These are phyloP conservation scores for Pseudotriccus pelzelni DNA, from an alignment of 2,797 vertebrate species.

Conservation along the genomic window DNA sequence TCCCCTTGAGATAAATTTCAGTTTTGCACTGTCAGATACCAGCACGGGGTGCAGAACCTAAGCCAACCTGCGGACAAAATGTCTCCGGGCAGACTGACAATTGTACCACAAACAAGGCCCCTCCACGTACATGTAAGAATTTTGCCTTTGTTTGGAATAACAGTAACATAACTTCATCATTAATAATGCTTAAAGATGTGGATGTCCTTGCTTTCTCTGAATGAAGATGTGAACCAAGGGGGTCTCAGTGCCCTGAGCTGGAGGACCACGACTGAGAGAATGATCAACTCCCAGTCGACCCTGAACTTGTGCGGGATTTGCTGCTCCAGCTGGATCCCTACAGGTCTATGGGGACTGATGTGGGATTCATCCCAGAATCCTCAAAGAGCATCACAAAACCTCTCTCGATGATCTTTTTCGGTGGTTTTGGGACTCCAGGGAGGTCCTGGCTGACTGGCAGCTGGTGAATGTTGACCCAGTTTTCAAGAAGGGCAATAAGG, in stretches of 20 bases:
- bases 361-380: not conserved
- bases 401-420: not conserved
- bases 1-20: not conserved
- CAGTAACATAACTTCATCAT: not conserved
- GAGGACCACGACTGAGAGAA: not conserved
- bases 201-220: conserved; percentile 12
- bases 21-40: not conserved
- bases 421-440: too few species aligned
- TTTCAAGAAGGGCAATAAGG: not conserved
- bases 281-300: not conserved
- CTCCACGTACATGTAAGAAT: not conserved
- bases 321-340: not conserved
- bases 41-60: not conserved
- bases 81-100: not conserved
- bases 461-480: not conserved
- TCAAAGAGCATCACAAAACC: not conserved
- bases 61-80: not conserved
- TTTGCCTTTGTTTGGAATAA: not conserved
- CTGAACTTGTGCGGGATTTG: not conserved
- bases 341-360: not conserved
- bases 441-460: not conserved
- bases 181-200: not conserved
- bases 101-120: not conserved
- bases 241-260: not conserved
- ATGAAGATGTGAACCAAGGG: not conserved